phyloP scores from a whole-genome alignment of 2,113 vertebrate species.

The Alligator mississippiensis region DNA sequence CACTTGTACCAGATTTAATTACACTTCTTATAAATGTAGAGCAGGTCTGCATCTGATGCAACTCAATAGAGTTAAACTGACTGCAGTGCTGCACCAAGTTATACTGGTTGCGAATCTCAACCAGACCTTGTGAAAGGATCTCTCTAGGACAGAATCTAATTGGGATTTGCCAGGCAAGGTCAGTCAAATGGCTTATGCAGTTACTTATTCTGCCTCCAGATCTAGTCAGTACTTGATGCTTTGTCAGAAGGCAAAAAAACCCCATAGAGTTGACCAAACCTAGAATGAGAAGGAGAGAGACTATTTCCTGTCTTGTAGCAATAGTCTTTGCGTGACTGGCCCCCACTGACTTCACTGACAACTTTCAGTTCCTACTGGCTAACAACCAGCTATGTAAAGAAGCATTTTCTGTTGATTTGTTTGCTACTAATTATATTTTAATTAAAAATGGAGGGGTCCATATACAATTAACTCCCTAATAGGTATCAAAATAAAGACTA shows the following conservation, averaged over 20 bases:
- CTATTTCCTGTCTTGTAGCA: constrained; percentile 5
- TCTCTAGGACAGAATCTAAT: not conserved
- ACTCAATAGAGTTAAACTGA: not conserved
- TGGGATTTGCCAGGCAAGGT: constrained; percentile 45
- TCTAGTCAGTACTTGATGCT: constrained; percentile 35
- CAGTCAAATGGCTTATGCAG: constrained; percentile 60
- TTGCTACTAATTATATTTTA: constrained; percentile 15
- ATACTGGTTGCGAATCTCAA: constrained; percentile 36
- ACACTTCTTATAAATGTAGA: constrained; percentile 45
- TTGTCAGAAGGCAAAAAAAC: constrained; percentile 44
- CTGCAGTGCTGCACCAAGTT: constrained; percentile 28
- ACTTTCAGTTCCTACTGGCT: constrained; percentile 18
- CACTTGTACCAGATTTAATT: constrained; percentile 44
- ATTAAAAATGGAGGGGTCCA: constrained; percentile 23
- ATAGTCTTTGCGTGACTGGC: not conserved
- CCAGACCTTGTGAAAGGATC: not conserved
- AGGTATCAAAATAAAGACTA: not conserved
- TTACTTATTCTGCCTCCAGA: constrained; percentile 55
- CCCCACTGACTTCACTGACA: not conserved
- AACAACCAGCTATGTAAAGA: constrained; percentile 25
- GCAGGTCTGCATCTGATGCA: constrained; percentile 26
- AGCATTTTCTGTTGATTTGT: constrained; percentile 41
- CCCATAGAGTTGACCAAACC: too few relatives aligned
- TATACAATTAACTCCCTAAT: not conserved
- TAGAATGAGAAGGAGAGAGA: too few relatives aligned